Percentiles rank a stretch among this genome's conserved stretches.
Evolutionary conservation across 2,113 vertebrate species (phyloP).

Genomic region (Atractosteus spatula): DNA sequence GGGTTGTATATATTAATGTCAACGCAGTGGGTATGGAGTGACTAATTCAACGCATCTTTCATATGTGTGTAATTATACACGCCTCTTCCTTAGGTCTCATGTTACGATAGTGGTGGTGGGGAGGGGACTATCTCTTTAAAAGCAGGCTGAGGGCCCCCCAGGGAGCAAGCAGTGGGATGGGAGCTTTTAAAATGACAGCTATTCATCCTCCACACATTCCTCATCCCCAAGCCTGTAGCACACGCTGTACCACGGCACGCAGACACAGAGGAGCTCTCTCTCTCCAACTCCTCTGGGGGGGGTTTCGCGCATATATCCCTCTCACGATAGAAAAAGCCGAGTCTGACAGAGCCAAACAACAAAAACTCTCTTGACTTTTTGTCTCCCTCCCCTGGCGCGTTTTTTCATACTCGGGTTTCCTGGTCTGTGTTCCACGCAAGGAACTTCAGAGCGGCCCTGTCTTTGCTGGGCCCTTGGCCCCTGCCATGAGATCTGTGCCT

Average conservation of each 20-base stretch:
- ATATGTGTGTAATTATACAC: not conserved
- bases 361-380: too few species aligned
- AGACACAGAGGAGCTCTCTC: not conserved
- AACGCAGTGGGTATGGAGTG: too few species aligned
- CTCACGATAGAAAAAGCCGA: too few species aligned
- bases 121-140: not conserved
- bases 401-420: too few species aligned
- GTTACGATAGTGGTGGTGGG: not conserved
- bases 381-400: too few species aligned
- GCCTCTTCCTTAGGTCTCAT: not conserved
- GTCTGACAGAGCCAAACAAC: too few species aligned
- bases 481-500: too few species aligned
- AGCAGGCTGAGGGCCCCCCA: not conserved
- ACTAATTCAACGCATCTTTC: too few species aligned
- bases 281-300: not conserved
- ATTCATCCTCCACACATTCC: slow-evolving; percentile 14
- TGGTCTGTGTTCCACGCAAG: too few species aligned
- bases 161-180: slow-evolving; percentile 8
- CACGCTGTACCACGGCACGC: not conserved
- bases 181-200: slow-evolving; percentile 21
- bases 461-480: too few species aligned
- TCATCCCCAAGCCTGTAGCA: slow-evolving; percentile 18
- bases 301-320: not conserved
- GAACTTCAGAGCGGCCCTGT: too few species aligned
- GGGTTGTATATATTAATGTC: too few species aligned